A percentile compares a stretch with the other conserved stretches of the same genome.
These are phyloP conservation scores for Xestia sexstrigata DNA, from an alignment of 2,888 invertebrate genomes.

Conservation along the genomic window DNA sequence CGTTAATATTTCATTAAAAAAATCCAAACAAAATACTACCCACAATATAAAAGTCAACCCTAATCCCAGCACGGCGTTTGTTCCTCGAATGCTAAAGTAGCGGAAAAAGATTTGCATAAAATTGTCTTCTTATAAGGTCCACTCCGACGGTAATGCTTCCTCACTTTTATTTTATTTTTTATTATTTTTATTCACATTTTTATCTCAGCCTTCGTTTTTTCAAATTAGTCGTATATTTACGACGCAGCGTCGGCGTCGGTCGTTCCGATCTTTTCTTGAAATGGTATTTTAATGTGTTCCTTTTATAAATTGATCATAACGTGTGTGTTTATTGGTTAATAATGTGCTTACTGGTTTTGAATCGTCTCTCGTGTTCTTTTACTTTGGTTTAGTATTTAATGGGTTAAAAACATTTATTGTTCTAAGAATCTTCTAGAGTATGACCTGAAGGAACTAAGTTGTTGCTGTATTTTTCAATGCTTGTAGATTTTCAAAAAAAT, in stretches of 20 bases:
- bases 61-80: constrained; percentile 73
- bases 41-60: constrained; percentile 68
- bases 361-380: neutral
- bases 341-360: constrained; percentile 13
- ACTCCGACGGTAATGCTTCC: constrained; percentile 70
- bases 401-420: neutral
- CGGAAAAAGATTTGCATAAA: constrained; percentile 89
- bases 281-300: constrained; percentile 25
- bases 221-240: constrained; percentile 65
- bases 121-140: constrained; percentile 86
- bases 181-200: constrained; percentile 68
- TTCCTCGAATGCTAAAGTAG: constrained; percentile 86
- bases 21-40: neutral
- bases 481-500: neutral
- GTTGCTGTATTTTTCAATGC: neutral
- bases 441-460: neutral
- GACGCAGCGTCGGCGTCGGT: constrained; percentile 41
- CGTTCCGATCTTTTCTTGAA: constrained; percentile 57
- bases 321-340: constrained; percentile 45
- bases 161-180: constrained; percentile 70
- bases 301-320: constrained; percentile 46
- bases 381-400: neutral
- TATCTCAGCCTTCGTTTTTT: constrained; percentile 61
- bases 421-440: neutral
- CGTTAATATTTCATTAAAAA: neutral